A percentile compares a stretch with the other conserved stretches of the same genome.
These are phyloP conservation scores for Caenorhabditis inopinata DNA, from an alignment of 1,140 invertebrate species.

Conservation along the genomic window DNA sequence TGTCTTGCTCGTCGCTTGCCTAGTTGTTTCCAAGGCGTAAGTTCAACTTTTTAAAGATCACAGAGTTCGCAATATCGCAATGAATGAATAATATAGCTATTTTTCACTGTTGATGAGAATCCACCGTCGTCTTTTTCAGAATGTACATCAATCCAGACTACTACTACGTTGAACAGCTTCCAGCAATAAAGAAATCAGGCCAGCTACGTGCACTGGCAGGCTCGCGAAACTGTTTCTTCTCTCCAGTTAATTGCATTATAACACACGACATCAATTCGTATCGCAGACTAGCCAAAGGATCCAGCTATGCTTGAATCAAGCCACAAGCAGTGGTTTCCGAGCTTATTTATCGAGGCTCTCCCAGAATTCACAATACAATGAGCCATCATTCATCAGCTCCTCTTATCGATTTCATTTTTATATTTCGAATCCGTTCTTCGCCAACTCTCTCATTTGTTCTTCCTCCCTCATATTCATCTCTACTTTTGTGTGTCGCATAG, in stretches of 20 bases:
- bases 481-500: slow-evolving; percentile 26
- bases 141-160: slow-evolving; percentile 18
- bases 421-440: background rate
- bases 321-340: background rate
- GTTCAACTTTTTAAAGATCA: background rate
- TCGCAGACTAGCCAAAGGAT: slow-evolving; percentile 38
- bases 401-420: background rate
- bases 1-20: background rate
- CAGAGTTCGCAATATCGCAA: background rate
- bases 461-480: background rate
- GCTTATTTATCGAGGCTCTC: background rate
- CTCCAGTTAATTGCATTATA: slow-evolving; percentile 47
- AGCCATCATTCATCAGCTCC: background rate
- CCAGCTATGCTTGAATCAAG: background rate
- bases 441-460: background rate
- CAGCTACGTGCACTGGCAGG: slow-evolving; percentile 27
- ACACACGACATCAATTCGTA: slow-evolving; percentile 39
- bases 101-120: too few relatives aligned
- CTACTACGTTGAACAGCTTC: slow-evolving; percentile 7
- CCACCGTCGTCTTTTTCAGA: too few relatives aligned
- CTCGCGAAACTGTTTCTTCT: slow-evolving; percentile 31
- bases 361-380: background rate
- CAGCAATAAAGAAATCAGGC: slow-evolving; percentile 28
- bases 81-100: background rate
- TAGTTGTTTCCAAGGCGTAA: background rate